A percentile compares a stretch with the other conserved stretches of the same genome.
phyloP scores from a whole-genome alignment of 2,113 vertebrate species.

The Mobula hypostoma region DNA sequence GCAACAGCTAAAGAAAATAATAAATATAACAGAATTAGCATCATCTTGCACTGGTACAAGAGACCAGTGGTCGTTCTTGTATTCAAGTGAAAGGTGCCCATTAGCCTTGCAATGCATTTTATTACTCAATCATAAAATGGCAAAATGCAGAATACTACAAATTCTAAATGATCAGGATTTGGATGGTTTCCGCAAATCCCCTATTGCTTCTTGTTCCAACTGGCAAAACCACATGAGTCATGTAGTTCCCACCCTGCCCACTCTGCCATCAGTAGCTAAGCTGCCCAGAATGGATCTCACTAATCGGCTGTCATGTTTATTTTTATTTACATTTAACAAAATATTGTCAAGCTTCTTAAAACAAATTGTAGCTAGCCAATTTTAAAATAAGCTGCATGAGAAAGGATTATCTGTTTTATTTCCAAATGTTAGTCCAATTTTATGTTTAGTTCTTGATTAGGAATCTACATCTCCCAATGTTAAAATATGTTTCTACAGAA shows the following conservation, averaged over 20 bases:
- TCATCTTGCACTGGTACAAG: not conserved
- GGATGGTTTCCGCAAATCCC: not conserved
- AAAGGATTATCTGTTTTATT: not conserved
- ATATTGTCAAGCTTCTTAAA: conserved; percentile 26
- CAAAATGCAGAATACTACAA: not conserved
- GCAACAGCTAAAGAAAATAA: not conserved
- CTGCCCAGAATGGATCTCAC: not conserved
- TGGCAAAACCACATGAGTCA: not conserved
- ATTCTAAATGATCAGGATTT: not conserved
- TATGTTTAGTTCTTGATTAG: not conserved
- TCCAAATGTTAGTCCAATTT: not conserved
- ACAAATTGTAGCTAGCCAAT: not conserved
- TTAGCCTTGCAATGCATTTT: not conserved
- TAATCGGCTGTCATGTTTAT: not conserved
- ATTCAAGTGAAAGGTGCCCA: not conserved
- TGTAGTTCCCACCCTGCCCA: conserved; percentile 18
- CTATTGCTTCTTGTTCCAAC: not conserved
- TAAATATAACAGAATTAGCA: not conserved
- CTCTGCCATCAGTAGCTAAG: not conserved
- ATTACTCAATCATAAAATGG: not conserved
- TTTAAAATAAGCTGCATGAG: conserved; percentile 15
- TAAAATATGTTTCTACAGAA: not conserved
- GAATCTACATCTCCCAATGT: not conserved
- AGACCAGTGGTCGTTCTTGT: not conserved
- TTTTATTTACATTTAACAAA: conserved; percentile 18